Conservation (phyloP, 2,797 vertebrate species). For the Platalea minor region DNA sequence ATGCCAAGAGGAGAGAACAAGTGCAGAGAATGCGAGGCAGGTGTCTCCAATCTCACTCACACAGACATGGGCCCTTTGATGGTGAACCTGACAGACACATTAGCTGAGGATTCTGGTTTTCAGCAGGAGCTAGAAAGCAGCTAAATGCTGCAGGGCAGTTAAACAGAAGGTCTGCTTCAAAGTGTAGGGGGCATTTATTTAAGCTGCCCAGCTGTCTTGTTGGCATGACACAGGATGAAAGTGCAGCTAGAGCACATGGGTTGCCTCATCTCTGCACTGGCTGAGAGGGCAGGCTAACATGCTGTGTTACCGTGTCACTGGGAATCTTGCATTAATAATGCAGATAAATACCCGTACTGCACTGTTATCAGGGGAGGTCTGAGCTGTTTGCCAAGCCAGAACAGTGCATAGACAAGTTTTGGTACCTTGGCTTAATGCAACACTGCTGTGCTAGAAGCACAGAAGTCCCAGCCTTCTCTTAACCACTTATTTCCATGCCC, state of each 20-base stretch:
- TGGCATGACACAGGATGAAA: neutral
- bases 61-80: neutral
- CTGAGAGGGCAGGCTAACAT: neutral
- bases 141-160: conserved; percentile 23
- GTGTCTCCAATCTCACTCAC: neutral
- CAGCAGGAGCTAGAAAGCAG: neutral
- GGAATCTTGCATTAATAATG: neutral
- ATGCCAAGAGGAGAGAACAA: neutral
- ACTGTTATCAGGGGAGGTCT: neutral
- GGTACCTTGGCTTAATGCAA: neutral
- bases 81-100: neutral
- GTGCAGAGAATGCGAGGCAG: neutral
- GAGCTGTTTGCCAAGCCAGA: neutral
- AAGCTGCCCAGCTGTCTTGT: neutral
- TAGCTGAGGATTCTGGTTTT: neutral
- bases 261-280: neutral
- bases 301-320: neutral
- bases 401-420: neutral
- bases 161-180: conserved; percentile 8
- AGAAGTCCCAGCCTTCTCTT: neutral
- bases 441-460: neutral
- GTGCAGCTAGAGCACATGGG: neutral
- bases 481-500: neutral
- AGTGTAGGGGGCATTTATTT: neutral
- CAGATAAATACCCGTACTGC: neutral